Percentiles rank a stretch among this genome's conserved stretches.
These are phyloP conservation scores for Seira sanloemensis DNA, from an alignment of 2,888 invertebrate genomes.

Conservation along the genomic window DNA sequence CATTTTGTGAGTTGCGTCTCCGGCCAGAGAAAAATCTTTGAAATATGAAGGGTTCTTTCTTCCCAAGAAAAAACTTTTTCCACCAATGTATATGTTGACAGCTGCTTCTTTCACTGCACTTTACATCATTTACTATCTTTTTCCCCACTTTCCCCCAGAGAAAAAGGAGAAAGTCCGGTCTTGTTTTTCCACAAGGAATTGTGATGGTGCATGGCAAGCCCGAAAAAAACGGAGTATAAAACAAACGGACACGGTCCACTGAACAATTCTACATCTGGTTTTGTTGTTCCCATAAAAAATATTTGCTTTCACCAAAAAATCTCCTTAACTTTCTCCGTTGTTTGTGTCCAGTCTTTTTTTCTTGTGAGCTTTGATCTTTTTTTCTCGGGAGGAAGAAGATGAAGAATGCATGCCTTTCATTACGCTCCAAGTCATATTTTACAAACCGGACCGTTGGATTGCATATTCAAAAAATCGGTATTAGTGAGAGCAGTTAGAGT, in stretches of 20 bases:
- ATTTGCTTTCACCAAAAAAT: neutral
- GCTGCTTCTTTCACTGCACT: neutral
- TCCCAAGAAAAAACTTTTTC: neutral
- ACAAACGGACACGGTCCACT: slow-evolving; percentile 26
- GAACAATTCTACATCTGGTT: slow-evolving; percentile 52
- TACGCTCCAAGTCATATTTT: too few relatives aligned
- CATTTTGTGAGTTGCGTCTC: too few relatives aligned
- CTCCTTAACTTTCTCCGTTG: too few relatives aligned
- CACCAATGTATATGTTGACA: neutral
- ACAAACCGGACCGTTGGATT: too few relatives aligned
- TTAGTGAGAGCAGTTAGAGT: too few relatives aligned
- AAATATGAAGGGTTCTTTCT: too few relatives aligned
- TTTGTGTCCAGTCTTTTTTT: neutral
- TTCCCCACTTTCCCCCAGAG: too few relatives aligned
- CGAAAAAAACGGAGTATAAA: neutral
- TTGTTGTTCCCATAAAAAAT: slow-evolving; percentile 23
- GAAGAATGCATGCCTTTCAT: neutral
- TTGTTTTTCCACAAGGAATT: too few relatives aligned
- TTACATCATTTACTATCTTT: too few relatives aligned
- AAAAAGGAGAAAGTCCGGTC: too few relatives aligned
- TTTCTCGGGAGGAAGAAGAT: neutral
- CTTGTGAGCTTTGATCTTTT: slow-evolving; percentile 14
- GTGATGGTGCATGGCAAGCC: neutral
- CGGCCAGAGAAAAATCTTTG: too few relatives aligned
- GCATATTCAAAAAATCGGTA: too few relatives aligned